Evolutionary conservation across 1,140 invertebrate species (phyloP), one percentile per base, ranked within the genome.

Genomic region (Wiebesia pumilae): DNA sequence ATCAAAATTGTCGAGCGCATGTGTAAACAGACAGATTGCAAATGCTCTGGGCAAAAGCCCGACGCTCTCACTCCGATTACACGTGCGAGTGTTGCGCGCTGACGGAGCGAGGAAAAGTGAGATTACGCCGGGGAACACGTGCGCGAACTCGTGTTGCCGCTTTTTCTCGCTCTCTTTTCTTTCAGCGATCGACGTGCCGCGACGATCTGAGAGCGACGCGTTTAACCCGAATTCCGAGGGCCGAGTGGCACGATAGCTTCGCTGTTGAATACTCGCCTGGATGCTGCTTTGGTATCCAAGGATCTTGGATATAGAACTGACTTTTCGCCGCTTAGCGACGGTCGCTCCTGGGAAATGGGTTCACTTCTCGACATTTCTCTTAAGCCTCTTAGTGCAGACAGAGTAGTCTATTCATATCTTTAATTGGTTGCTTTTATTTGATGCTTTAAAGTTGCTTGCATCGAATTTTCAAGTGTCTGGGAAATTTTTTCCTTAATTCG

Each of bases 181-280:
- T 69, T 30, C 58, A 1, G 40, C 75, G 27, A 58, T 30, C 6
- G 38, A 7, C 27, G 16, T 33, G 19, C n/a, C n/a, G n/a, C 75
- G 35, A 43, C 71, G 71, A 75, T 75, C 43, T 43, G 43, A 75
- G 40, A 43, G 27, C 71, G 40, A 1, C 38, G 19, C 10, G 43
- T 81, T 75, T 86, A 86, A 86, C 85, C 85, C 51, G 82, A 69
- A 86, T 86, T 82, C 40, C 62, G 35, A 4, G 38, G 33, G 27
- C 30, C 6, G 19, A 43, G 35, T 19, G 40, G 12, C 4, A 24
- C 1, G 3, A 24, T 35, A 35, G 2, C 33, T 14, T 21, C 2
- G 69, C 3, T 4, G 33, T 62, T 27, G 58, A 4, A 58, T 58
- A 10, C 19, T 58, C 3, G 7, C 54, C 38, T 3, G 24, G 35